phyloP scores from a whole-genome alignment of 2,113 vertebrate species.

The Tapirus terrestris region DNA sequence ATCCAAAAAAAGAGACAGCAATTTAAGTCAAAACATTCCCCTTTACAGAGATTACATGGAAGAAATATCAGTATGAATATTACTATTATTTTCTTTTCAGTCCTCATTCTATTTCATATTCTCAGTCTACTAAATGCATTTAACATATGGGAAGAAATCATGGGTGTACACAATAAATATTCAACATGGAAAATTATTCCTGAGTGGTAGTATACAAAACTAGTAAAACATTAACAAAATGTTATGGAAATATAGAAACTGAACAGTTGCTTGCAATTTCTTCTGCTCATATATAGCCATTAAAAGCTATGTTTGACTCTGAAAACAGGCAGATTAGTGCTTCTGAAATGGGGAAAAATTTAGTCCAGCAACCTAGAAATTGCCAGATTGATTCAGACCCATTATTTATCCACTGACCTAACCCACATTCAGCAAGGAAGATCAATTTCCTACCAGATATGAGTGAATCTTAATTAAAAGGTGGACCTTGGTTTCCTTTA shows the following conservation, averaged over 20 bases:
- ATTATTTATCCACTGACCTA: neutral
- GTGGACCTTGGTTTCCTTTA: neutral
- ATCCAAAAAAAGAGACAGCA: neutral
- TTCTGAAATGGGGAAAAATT: neutral
- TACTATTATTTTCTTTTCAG: constrained; percentile 7
- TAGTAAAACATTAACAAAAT: constrained; percentile 12
- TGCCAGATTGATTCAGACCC: neutral
- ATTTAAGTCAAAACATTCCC: constrained; percentile 1
- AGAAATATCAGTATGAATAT: neutral
- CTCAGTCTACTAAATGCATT: neutral
- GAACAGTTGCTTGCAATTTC: neutral
- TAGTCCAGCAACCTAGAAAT: neutral
- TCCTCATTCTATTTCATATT: neutral
- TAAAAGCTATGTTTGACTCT: neutral
- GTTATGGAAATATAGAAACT: neutral
- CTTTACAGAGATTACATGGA: neutral
- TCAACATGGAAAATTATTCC: neutral
- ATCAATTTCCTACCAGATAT: neutral
- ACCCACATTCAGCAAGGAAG: neutral
- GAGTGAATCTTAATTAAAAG: constrained; percentile 16
- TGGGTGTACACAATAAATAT: neutral
- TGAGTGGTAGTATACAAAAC: neutral
- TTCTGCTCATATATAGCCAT: neutral
- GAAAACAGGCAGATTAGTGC: neutral
- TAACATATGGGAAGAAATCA: neutral